Base-by-base conservation (phyloP, 1,140 invertebrate species). In the Cydia strobilella region DNA sequence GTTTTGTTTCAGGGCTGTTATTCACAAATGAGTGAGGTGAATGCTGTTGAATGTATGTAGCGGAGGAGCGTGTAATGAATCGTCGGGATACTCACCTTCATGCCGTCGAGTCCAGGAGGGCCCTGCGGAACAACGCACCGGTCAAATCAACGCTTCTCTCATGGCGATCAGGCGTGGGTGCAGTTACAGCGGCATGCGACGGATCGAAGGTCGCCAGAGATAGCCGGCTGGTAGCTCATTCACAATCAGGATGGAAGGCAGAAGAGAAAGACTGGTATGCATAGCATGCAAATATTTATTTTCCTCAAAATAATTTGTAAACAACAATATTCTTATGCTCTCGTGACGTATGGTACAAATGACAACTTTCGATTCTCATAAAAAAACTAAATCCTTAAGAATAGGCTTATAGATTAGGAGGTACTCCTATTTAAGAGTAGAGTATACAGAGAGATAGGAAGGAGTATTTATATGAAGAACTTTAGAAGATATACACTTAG, bases 71-170 rank as follows among this genome's bases (percentile, higher is more conserved):
- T 25, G 39, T 18, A 20, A 31, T 27, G 10, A 23, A 59, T 23
- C 35, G 39, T 48, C 62, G 73, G 27, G 51, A 54, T 7, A 90
- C 94, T 94, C 87, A 95, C 94, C 94, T 95, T 95, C 94, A 95
- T 95, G 80, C 94, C 95, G 86, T 95, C 94, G 92, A 95, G 94
- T 92, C 95, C 95, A 76, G 94, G 93, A 81, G 94, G 93, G 83
- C 95, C 95, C 95, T 95, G 94, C 80, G 84, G 84, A 89, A 88
- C 82, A 86, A 89, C 73, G 76, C 63, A 84, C 76, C 71, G 20
- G 74, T 72, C 69, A 75, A 35, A 51, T 63, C 18, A 62, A 62
- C 31, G 23, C 54, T 59, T 59, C 54, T 59, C 54, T 59, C 10
- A 23, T 20, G 18, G 20, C 1, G 54, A n/a, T 20, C 54, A 59